Base-by-base conservation (phyloP, 2,888 invertebrate genomes). In the Nasonovia ribisnigri region DNA sequence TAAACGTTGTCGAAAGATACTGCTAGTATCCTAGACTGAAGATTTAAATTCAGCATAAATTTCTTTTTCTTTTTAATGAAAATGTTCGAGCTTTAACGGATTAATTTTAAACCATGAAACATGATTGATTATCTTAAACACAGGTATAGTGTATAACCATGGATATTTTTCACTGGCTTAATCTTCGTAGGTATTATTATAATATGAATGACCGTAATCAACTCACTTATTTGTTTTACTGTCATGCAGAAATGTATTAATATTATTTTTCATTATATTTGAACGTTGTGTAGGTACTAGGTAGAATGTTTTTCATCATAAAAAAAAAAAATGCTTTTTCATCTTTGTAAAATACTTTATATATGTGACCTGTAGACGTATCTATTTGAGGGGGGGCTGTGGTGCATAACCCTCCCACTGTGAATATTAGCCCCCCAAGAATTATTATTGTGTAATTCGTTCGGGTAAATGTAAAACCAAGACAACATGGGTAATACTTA, bases 1-100 rank as follows among this genome's bases (percentile, higher is more conserved):
- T 67, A 67, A 67, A 67, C 67, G 36, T 67, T 20, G 36, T 6
- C n/a, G 36, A 16, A n/a, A 10, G 36, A 16, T 67, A 36, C 2
- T 36, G 67, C n/a, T 51, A 13, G 13, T 60, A 0, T 67, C 5
- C 60, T 67, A n/a, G 60, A 8, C n/a, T 29, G 60, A 1, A 67
- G 67, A 67, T 67, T 67, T 67, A 67, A 67, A 67, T 67, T 67
- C 67, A 36, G 67, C n/a, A 67, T 36, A n/a, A 67, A 67, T 67
- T 20, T 67, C 16, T 36, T 36, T 67, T 67, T 67, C n/a, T n/a
- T 67, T 67, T 67, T 67, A 67, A 67, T 67, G 67, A 67, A 67
- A 67, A 36, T 36, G n/a, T 36, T 16, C 36, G 20, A 67, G 67
- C 36, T 36, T 67, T 36, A 67, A 36, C 67, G n/a, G 67, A 67